Evolutionary conservation across 2,113 vertebrate genomes (phyloP), one percentile per base, ranked within the genome.

Genomic region (Brachirus orientalis): DNA sequence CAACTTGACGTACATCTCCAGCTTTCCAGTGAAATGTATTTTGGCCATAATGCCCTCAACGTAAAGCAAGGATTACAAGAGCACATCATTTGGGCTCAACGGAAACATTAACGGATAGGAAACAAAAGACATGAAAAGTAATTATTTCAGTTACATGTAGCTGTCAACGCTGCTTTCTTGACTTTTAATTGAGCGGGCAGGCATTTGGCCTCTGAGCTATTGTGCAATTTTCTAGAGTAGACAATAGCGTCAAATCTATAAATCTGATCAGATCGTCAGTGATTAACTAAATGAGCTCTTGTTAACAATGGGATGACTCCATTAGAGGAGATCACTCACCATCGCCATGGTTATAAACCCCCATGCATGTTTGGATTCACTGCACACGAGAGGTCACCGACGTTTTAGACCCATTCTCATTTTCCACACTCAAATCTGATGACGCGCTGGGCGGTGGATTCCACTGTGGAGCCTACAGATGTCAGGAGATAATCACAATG

Each of bases 1-100:
- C 82, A 85, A 82, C 63, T 80, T 28, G 11, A 85, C 18, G 63
- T 71, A 72, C 55, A 83, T 83, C 82, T 82, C 75, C 62, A 61
- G 52, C 13, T 19, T 74, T 48, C 71, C 75, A 69, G 77, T 86
- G 61, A 86, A 82, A 83, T 85, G 58, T 69, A 22, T 20, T 56
- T 50, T 22, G 3, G 28, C 28, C 28, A 28, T 82, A 80, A 84
- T 80, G 63, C 79, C 62, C 60, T 61, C 56, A 41, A 47, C 58
- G 67, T 65, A 77, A 69, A 82, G 57, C 52, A 0, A 28, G 57
- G 85, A 89, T 84, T 84, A 84, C 57, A 54, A 44, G 43, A 72
- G 28, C n/a, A 0, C 46, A 58, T 63, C 16, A 81, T 57, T 35
- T 57, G 48, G 28, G 16, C 35, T 36, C 13, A 51, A 18, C 46